Evolutionary conservation across 92 coral and sea anemone species (phyloP).

Genomic region (Plumapathes pennacea): DNA sequence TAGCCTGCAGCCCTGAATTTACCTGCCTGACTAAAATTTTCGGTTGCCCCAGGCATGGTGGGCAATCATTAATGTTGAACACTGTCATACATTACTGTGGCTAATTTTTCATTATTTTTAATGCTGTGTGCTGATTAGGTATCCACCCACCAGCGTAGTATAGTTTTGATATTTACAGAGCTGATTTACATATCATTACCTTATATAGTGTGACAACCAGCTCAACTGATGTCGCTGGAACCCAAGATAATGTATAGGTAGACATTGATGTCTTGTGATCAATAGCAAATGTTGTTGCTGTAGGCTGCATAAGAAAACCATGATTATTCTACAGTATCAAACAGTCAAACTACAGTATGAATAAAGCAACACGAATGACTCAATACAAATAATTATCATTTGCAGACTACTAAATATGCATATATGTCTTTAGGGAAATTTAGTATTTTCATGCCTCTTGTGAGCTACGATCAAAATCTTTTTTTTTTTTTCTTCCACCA

Average conservation of each 20-base stretch:
- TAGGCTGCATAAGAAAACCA: constrained; percentile 45
- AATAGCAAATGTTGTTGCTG: constrained; percentile 55
- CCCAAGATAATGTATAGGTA: constrained; percentile 83
- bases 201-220: constrained; percentile 94
- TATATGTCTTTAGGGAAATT: not conserved
- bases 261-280: constrained; percentile 68
- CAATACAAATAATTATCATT: not conserved
- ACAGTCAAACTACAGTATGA: not conserved
- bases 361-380: not conserved
- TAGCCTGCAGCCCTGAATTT: no score
- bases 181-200: constrained; percentile 49
- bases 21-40: no score
- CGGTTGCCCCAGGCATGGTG: no score
- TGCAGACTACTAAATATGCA: not conserved
- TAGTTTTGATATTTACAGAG: not conserved
- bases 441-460: not conserved
- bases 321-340: not conserved
- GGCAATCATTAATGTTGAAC: no score
- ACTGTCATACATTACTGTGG: no score
- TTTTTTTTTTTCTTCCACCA: not conserved
- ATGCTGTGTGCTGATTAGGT: not conserved
- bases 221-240: constrained; percentile 84
- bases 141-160: not conserved
- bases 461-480: not conserved
- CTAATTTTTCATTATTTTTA: no score